phyloP scores from a whole-genome alignment of 2,888 invertebrate genomes.

The Galeruca laticollis region DNA sequence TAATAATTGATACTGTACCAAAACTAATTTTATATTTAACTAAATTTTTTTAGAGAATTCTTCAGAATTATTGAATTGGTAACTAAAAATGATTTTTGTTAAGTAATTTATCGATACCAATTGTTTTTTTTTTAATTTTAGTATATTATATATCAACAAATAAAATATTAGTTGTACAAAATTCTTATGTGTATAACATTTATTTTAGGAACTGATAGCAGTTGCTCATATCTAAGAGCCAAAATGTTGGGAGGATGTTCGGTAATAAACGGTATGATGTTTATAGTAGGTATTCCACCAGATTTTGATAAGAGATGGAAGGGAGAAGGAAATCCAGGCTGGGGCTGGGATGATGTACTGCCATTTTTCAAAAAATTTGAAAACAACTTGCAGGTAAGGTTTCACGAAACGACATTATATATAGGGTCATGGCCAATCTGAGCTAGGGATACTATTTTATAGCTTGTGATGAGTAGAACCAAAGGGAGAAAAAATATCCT shows the following conservation, averaged over 20 bases:
- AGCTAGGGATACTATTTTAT: too few relatives aligned
- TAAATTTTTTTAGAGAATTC: too few relatives aligned
- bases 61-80: too few relatives aligned
- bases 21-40: too few relatives aligned
- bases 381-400: constrained; percentile 70
- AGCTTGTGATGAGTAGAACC: too few relatives aligned
- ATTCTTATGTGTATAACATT: constrained; percentile 3
- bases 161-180: neutral
- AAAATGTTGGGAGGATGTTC: constrained; percentile 78
- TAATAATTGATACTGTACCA: neutral
- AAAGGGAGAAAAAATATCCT: too few relatives aligned
- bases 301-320: constrained; percentile 75
- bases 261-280: constrained; percentile 77
- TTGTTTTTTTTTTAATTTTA: too few relatives aligned
- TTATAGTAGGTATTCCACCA: constrained; percentile 70
- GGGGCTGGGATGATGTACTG: constrained; percentile 73
- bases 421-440: too few relatives aligned
- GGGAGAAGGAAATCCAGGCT: constrained; percentile 72
- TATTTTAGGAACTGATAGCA: constrained; percentile 59
- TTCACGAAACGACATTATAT: constrained; percentile 53
- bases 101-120: too few relatives aligned
- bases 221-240: constrained; percentile 76
- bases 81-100: too few relatives aligned
- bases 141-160: too few relatives aligned
- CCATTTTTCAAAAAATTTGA: constrained; percentile 78